Conservation (phyloP, 2,888 invertebrate species). For the Cosmorhoe ocellata region DNA sequence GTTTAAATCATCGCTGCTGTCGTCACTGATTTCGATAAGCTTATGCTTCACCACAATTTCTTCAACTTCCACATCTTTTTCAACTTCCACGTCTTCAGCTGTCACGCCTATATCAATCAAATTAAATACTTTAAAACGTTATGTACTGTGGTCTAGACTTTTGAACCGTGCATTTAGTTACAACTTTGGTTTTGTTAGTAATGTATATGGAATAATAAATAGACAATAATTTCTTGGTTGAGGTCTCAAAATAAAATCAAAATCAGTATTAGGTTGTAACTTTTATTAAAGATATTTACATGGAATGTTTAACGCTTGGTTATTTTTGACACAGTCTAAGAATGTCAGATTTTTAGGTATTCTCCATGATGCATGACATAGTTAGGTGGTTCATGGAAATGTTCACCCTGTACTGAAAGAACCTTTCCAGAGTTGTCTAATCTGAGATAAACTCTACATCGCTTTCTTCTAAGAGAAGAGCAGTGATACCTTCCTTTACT, state of each 20-base stretch:
- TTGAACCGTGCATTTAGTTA: no score
- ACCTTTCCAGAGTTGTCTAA: slow-evolving; percentile 34
- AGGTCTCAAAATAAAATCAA: no score
- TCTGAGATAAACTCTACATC: slow-evolving; percentile 29
- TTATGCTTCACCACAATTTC: slow-evolving; percentile 16
- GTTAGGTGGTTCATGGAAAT: neutral
- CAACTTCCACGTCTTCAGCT: neutral
- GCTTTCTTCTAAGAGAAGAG: slow-evolving; percentile 19
- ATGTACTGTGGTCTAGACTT: no score
- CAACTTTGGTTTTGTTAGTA: no score
- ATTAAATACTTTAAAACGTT: no score
- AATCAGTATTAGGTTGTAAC: no score
- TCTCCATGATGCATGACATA: neutral
- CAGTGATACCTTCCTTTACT: slow-evolving; percentile 10
- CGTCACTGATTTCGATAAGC: slow-evolving; percentile 21
- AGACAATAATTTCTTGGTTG: no score
- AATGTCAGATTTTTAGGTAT: neutral
- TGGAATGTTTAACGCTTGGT: no score
- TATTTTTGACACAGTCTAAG: no score
- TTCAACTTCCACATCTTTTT: slow-evolving; percentile 8
- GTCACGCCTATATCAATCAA: neutral
- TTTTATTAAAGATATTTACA: no score
- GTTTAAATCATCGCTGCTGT: slow-evolving; percentile 2
- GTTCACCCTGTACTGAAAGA: slow-evolving; percentile 7
- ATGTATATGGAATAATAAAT: no score